Conservation (phyloP, 53 echinoderm and acorn worm genomes). For the Holothuria leucospilota region DNA sequence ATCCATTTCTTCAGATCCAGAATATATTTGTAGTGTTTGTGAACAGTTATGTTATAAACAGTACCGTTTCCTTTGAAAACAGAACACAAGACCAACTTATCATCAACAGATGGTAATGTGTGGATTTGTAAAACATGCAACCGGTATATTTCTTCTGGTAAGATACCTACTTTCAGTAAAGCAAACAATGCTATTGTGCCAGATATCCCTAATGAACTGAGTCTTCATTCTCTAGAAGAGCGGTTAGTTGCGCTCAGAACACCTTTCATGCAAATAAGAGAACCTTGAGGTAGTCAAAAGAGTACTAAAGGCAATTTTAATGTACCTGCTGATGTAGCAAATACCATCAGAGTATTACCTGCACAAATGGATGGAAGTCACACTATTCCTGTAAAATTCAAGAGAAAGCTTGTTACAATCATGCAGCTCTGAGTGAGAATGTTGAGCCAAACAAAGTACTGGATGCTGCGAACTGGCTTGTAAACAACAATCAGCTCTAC, state of each 20-base stretch:
- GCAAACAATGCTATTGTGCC: conserved; percentile 2
- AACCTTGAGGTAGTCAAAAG: conserved; percentile 23
- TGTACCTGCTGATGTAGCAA: conserved; percentile 27
- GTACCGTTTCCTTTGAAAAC: background rate
- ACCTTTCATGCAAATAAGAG: conserved; percentile 45
- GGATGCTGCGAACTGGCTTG: conserved; percentile 49
- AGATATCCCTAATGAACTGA: conserved; percentile 30
- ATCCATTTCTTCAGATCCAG: conserved; percentile 8
- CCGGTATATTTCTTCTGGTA: background rate
- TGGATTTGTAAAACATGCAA: conserved; percentile 42
- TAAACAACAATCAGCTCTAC: conserved; percentile 21
- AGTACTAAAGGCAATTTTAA: conserved; percentile 39
- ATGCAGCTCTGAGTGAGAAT: conserved; percentile 37
- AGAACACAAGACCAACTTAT: background rate
- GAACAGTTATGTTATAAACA: conserved; percentile 47
- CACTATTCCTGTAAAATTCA: conserved; percentile 43
- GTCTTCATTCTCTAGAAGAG: background rate
- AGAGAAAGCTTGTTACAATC: conserved; percentile 38
- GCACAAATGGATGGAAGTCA: background rate
- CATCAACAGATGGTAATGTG: background rate
- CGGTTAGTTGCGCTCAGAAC: conserved; percentile 38
- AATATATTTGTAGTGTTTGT: conserved; percentile 41
- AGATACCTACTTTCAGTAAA: conserved; percentile 12
- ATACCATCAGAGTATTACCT: background rate
- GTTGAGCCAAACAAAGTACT: conserved; percentile 47